Percentiles rank a stretch among this genome's conserved stretches.
Evolutionary conservation across 2,797 vertebrate species (phyloP).

Genomic region (Mallotus villosus): DNA sequence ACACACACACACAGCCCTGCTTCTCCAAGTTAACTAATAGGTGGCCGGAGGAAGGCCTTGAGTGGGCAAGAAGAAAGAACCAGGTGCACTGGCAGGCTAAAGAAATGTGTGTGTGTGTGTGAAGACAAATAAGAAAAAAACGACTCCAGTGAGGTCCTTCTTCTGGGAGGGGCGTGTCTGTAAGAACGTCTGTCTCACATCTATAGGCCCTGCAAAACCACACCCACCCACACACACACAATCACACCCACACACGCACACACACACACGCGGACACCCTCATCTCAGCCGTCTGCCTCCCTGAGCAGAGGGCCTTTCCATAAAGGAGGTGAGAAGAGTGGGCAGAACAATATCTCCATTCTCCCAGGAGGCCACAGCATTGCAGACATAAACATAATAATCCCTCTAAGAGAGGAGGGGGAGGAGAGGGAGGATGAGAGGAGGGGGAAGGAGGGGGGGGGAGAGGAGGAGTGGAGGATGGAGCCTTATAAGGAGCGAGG

Average conservation of each 20-base stretch:
- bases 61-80: conserved; percentile 39
- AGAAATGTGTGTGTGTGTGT: conserved; percentile 11
- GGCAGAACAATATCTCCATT: conserved; percentile 36
- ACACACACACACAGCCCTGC: background rate
- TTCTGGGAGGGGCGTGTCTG: conserved; percentile 63
- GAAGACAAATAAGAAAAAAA: background rate
- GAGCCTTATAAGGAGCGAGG: conserved; percentile 42
- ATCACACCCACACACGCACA: no score
- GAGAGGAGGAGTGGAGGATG: background rate
- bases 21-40: conserved; percentile 31
- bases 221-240: conserved; percentile 11
- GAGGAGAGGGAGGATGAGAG: conserved; percentile 68
- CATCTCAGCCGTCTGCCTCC: conserved; percentile 26
- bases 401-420: conserved; percentile 28
- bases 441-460: conserved; percentile 54
- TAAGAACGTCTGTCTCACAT: conserved; percentile 52
- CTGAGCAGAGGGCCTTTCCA: conserved; percentile 30
- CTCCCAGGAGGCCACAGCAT: conserved; percentile 39
- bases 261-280: conserved; percentile 7
- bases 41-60: conserved; percentile 27
- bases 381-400: conserved; percentile 45
- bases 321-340: conserved; percentile 36
- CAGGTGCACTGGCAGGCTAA: conserved; percentile 43
- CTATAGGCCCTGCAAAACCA: background rate
- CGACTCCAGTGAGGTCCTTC: background rate